phyloP scores from a whole-genome alignment of 2,113 vertebrate genomes.

The Protomyctophum bolini region DNA sequence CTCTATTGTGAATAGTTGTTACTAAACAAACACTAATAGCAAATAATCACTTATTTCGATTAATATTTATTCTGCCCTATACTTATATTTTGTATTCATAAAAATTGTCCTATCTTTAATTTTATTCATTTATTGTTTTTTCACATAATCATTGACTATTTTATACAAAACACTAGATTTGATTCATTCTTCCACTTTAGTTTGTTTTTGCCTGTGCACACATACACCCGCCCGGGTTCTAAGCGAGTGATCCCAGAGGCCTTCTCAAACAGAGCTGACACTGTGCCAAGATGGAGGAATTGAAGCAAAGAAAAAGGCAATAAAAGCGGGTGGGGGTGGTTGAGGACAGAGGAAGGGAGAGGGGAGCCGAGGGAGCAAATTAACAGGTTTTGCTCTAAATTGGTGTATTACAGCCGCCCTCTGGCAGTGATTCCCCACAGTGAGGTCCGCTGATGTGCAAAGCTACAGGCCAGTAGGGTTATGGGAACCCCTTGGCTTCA shows the following conservation, averaged over 20 bases:
- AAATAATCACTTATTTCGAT: no score
- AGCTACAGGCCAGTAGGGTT: slow-evolving; percentile 50
- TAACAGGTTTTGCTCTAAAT: slow-evolving; percentile 71
- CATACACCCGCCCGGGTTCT: slow-evolving; percentile 16
- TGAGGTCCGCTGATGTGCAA: slow-evolving; percentile 45
- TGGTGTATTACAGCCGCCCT: slow-evolving; percentile 73
- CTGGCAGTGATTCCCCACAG: slow-evolving; percentile 68
- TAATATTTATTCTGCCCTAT: no score
- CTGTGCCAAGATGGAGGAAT: slow-evolving; percentile 41
- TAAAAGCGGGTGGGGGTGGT: slow-evolving; percentile 16
- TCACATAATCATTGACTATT: no score
- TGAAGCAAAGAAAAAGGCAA: slow-evolving; percentile 57
- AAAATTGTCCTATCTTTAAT: no score
- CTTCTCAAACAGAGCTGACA: slow-evolving; percentile 47
- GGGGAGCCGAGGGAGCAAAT: slow-evolving; percentile 52
- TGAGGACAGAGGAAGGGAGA: slow-evolving; percentile 38
- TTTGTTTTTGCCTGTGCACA: slow-evolving; percentile 4
- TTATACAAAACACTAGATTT: no score
- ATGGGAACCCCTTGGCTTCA: slow-evolving; percentile 59
- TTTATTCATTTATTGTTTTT: no score
- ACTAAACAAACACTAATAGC: no score
- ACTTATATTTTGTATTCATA: no score
- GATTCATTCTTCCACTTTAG: no score
- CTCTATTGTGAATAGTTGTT: no score
- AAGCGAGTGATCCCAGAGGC: slow-evolving; percentile 40